Conservation (phyloP, 1,140 invertebrate species). For the Drosophila kurseongensis region DNA sequence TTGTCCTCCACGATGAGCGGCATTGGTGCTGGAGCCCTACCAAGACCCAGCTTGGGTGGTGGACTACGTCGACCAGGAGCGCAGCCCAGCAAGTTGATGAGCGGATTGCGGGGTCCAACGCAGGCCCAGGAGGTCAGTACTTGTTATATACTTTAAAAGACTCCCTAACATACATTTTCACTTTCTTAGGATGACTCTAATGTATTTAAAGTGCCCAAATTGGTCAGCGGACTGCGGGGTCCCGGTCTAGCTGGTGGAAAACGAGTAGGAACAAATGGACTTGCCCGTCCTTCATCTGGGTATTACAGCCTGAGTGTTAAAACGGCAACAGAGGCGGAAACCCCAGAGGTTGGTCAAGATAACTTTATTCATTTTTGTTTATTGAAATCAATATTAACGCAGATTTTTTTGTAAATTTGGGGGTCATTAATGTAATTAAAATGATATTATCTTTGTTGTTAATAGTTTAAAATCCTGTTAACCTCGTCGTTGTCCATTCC, state of each 20-base stretch:
- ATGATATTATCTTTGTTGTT: no score
- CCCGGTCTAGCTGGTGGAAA: constrained; percentile 44
- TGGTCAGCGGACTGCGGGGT: constrained; percentile 66
- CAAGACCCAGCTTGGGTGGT: constrained; percentile 51
- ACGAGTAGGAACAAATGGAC: constrained; percentile 56
- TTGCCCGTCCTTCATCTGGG: constrained; percentile 78
- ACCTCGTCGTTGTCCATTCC: not conserved
- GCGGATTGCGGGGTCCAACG: constrained; percentile 16
- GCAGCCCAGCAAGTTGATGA: constrained; percentile 33
- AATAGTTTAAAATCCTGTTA: not conserved
- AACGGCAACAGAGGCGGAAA: constrained; percentile 52
- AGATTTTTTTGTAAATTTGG: no score
- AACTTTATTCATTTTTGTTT: not conserved
- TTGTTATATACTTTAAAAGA: no score
- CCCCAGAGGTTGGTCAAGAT: constrained; percentile 47
- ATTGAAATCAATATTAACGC: no score
- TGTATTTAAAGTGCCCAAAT: constrained; percentile 73
- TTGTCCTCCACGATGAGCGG: constrained; percentile 64
- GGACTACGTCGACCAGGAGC: constrained; percentile 42
- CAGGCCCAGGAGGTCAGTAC: constrained; percentile 47
- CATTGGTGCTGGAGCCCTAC: constrained; percentile 12
- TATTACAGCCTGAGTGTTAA: constrained; percentile 75
- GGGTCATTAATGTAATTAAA: no score
- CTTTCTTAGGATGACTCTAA: constrained; percentile 47
- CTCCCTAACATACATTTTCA: not conserved